Evolutionary conservation across 2,113 vertebrate genomes (phyloP).

Genomic region (Eudyptes chrysolophus): DNA sequence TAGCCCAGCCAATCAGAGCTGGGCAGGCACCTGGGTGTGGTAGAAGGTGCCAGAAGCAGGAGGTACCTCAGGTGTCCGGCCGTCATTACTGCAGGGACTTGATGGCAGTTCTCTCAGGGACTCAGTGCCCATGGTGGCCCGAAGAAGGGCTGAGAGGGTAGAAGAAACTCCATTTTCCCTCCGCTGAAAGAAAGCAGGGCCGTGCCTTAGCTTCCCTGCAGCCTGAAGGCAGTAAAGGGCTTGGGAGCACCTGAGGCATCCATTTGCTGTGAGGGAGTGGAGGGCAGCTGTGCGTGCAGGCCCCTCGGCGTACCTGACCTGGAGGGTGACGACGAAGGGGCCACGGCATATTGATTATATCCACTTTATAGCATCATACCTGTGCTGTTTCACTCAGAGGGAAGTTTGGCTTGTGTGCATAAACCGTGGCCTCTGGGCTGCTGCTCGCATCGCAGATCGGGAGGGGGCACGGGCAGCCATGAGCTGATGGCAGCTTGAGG

Average conservation of each 20-base stretch:
- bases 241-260: rapidly evolving
- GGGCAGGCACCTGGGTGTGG: not conserved
- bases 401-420: not conserved
- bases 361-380: rapidly evolving
- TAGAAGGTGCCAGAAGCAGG: not conserved
- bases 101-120: no score
- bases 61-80: rapidly evolving
- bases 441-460: rapidly evolving
- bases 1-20: not conserved
- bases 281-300: not conserved
- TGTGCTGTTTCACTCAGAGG: not conserved
- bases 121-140: rapidly evolving
- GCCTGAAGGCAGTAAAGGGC: not conserved
- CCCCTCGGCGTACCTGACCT: rapidly evolving
- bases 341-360: not conserved
- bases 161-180: not conserved
- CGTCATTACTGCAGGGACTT: rapidly evolving
- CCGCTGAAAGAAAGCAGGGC: not conserved
- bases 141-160: not conserved
- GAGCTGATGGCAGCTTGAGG: not conserved
- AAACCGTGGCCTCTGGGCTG: not conserved
- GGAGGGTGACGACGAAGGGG: rapidly evolving
- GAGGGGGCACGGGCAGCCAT: not conserved
- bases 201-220: no score
- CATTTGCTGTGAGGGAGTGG: not conserved